Base-by-base conservation (phyloP, 2,797 vertebrate genomes). In the Petrocephalus schoutedeni region DNA sequence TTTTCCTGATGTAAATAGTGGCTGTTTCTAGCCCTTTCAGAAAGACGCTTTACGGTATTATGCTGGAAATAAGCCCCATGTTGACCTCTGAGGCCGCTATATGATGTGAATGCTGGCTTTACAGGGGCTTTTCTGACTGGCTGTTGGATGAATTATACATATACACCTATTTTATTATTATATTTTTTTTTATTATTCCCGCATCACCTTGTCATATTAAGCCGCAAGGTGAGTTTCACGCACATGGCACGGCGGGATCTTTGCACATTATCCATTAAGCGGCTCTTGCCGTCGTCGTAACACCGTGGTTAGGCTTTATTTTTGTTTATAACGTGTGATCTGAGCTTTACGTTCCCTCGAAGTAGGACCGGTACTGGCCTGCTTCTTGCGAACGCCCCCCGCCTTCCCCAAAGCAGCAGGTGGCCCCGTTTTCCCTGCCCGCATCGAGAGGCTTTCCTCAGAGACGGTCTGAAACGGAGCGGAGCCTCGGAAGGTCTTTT, bases 401-500 rank as follows among this genome's bases (percentile, higher is more conserved):
- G 6, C 67, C 71, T 45, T 19, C 71, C 36, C 71, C 14, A 19
- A 8, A 36, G 5, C 16, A 45, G 71, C 80, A 87, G 86, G 71
- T 56, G 74, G 56, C 84, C 58, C 64, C 36, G 7, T 77, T 86
- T 58, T 59, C 85, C 74, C 87, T 41, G 36, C 14, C 53, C 14
- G 36, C 4, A 41, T 64, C 10, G 28, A 84, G 87, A 54, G 87
- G 51, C 80, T 86, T 88, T 88, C 88, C 87, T 88, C 45, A 54
- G 16, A 82, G 87, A 23, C 1, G 10, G 36, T 16, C 36, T 45
- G 14, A 36, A 21, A 45, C 5, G 82, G 32, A 84, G 67, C 58
- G 32, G 32, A 87, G 41, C 12, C 19, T 87, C n/a, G 36, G 21
- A 36, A 45, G 56, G 16, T 87, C 87, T 80, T 87, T 23, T 86